Base-by-base conservation (phyloP, 2,113 vertebrate genomes). In the Bos javanicus region DNA sequence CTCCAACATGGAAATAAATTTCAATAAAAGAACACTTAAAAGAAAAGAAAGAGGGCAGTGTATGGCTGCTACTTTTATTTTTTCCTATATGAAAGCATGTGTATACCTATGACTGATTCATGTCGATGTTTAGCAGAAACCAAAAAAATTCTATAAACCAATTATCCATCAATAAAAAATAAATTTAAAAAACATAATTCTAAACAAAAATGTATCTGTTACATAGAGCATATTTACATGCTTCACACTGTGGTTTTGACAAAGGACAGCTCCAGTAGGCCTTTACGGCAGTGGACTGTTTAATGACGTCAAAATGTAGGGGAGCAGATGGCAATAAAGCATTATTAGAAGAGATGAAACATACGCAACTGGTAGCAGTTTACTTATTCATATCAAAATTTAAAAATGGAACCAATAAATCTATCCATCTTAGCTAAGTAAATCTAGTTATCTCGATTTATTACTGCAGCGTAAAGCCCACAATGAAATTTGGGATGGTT, bases 241-340 rank as follows among this genome's bases (percentile, higher is more conserved):
- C 23, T 92, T 95, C 87, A 94, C 88, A 95, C 28, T n/a, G n/a
- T 15, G 56, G 16, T 91, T 95, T 67, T 80, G 17, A 97, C 67
- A 94, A 76, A 30, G 85, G 92, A 43, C 64, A 96, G 95, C 96
- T 98, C 90, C 60, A n/a, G 1, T 95, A 87, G 94, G 98, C 71
- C 87, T 95, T 91, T 90, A 50, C 7, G 74, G 84, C 46, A 95
- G 56, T 60, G 36, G 83, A 94, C 98, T 97, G 91, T 88, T 97
- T 94, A 98, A 89, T 85, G 84, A 95, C 90, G 94, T 54, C 62
- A 95, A 97, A 90, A 97, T 94, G 90, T 71, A 97, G 96, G 50
- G 98, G 67, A 98, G 60, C 97, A 96, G 87, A 97, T 98, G 97
- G 94, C 95, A 98, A 95, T 91, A 98, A 89, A 92, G 94, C 54